These are phyloP conservation scores for Tor tambroides DNA, from an alignment of 2,113 vertebrate species.

Conservation along the genomic window DNA sequence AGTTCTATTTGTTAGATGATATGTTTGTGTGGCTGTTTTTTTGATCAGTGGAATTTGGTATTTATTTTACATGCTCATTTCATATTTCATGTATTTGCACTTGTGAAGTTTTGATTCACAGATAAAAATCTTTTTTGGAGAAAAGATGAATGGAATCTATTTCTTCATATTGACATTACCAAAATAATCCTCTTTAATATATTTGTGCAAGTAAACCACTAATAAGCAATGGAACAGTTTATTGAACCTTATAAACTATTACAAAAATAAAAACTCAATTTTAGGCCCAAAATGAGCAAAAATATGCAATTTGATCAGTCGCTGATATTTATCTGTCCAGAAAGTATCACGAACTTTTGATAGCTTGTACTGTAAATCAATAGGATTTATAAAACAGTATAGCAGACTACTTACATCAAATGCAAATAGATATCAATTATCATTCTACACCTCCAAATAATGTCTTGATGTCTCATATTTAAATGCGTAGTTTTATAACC, in stretches of 20 bases:
- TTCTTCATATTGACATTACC: not conserved
- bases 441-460: too few species aligned
- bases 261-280: too few species aligned
- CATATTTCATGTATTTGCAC: constrained; percentile 26
- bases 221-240: not conserved
- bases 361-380: too few species aligned
- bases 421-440: too few species aligned
- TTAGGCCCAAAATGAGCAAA: too few species aligned
- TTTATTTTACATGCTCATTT: constrained; percentile 13
- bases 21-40: constrained; percentile 22
- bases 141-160: not conserved
- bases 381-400: too few species aligned
- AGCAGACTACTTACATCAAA: too few species aligned
- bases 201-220: not conserved
- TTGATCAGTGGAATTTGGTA: constrained; percentile 5
- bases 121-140: not conserved
- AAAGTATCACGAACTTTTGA: too few species aligned
- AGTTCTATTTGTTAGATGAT: not conserved
- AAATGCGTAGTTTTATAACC: too few species aligned
- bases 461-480: too few species aligned
- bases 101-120: constrained; percentile 3
- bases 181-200: not conserved
- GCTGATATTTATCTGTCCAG: too few species aligned
- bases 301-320: too few species aligned
- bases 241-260: not conserved